Evolutionary conservation across 1,140 invertebrate genomes (phyloP).

Genomic region (Plodia interpunctella): DNA sequence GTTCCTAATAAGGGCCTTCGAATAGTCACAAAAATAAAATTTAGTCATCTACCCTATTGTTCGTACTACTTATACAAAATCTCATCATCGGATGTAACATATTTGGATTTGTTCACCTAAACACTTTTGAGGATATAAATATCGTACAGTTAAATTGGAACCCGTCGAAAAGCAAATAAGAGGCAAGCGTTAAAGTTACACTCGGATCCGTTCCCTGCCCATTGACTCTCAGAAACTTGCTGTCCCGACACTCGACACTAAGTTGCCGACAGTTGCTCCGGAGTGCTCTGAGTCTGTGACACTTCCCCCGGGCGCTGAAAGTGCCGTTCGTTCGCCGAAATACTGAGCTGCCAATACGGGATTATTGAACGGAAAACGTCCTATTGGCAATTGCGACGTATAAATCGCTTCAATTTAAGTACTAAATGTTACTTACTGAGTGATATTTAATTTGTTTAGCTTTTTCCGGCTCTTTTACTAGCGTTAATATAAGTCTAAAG

Average conservation of each 20-base stretch:
- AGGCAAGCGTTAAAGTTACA: constrained; percentile 1
- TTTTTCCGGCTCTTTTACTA: no score
- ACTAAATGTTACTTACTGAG: neutral
- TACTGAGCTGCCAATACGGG: constrained; percentile 3
- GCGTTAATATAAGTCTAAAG: no score
- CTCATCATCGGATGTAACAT: no score
- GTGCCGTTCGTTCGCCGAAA: constrained; percentile 1
- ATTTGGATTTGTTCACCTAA: no score
- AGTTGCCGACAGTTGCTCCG: neutral
- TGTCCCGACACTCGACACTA: neutral
- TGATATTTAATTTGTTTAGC: no score
- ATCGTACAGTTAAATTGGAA: neutral
- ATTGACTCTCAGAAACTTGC: constrained; percentile 2
- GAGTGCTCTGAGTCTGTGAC: neutral
- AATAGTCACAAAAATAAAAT: no score
- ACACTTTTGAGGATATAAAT: no score
- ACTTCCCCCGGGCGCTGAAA: neutral
- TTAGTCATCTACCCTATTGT: no score
- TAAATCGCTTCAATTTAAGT: neutral
- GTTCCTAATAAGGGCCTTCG: no score
- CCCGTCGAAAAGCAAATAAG: neutral
- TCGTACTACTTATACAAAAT: no score
- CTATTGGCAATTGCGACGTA: neutral
- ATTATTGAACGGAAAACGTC: constrained; percentile 5
- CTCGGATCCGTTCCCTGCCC: constrained; percentile 1